Evolutionary conservation across 2,113 vertebrate species (phyloP).

Genomic region (Zosterops japonicus): DNA sequence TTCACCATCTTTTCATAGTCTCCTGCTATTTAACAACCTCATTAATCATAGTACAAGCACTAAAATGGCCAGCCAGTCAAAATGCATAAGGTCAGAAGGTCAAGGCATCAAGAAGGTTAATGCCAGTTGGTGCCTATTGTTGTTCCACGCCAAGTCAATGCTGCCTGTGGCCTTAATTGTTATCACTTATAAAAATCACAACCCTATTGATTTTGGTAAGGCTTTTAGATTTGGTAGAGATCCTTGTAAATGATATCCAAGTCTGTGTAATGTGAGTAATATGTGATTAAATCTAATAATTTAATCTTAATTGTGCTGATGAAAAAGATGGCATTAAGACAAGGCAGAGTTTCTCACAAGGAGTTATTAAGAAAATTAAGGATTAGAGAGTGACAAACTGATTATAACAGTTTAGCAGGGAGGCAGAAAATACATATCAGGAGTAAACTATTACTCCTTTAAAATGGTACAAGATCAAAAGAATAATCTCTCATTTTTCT

Average conservation of each 20-base stretch:
- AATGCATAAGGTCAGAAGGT: not conserved
- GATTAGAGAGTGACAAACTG: not conserved
- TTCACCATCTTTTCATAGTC: not conserved
- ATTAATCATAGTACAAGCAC: not conserved
- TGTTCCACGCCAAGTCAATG: not conserved
- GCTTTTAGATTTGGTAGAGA: not conserved
- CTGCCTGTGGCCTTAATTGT: not conserved
- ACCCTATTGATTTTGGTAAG: not conserved
- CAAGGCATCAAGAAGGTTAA: not conserved
- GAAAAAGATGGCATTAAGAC: conserved; percentile 40
- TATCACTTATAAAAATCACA: not conserved
- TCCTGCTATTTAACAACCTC: not conserved
- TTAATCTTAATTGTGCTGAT: conserved; percentile 38
- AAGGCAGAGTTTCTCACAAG: not conserved
- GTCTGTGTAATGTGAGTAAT: conserved; percentile 15
- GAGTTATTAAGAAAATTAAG: conserved; percentile 39
- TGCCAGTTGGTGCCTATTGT: not conserved
- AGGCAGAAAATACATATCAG: not conserved
- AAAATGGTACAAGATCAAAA: not conserved
- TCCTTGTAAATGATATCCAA: not conserved
- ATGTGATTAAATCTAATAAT: conserved; percentile 24
- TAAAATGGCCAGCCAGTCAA: not conserved
- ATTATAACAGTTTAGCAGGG: conserved; percentile 3
- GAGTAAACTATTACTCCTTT: not conserved
- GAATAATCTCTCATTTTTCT: not conserved